phyloP scores from a whole-genome alignment of 2,888 invertebrate genomes.

The Gastrophysa polygoni region DNA sequence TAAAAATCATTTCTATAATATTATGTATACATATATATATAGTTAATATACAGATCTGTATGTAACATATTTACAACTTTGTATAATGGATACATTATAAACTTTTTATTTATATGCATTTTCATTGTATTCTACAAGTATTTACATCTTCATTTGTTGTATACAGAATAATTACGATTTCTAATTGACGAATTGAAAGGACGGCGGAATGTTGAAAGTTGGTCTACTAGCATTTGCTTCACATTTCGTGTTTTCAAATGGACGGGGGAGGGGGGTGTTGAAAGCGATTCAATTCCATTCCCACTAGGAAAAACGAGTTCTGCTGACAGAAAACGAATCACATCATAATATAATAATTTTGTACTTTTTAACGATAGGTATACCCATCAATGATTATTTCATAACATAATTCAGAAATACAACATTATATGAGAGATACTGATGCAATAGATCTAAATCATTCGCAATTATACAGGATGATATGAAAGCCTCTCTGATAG shows the following conservation, averaged over 20 bases:
- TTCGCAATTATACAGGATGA: too few relatives aligned
- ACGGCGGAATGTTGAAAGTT: background rate
- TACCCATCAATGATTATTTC: too few relatives aligned
- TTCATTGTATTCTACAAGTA: slow-evolving; percentile 38
- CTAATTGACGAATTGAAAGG: background rate
- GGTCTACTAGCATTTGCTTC: background rate
- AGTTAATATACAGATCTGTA: slow-evolving; percentile 46
- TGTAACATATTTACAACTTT: slow-evolving; percentile 57
- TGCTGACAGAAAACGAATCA: background rate
- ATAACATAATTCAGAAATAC: too few relatives aligned
- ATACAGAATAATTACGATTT: slow-evolving; percentile 22
- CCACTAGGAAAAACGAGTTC: too few relatives aligned
- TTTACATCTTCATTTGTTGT: slow-evolving; percentile 35
- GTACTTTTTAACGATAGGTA: too few relatives aligned
- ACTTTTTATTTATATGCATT: slow-evolving; percentile 40
- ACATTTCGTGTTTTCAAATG: background rate
- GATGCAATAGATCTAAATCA: too few relatives aligned
- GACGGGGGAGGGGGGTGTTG: background rate
- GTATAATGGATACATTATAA: slow-evolving; percentile 43
- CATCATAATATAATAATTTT: too few relatives aligned
- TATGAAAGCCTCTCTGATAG: too few relatives aligned
- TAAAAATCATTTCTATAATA: slow-evolving; percentile 43
- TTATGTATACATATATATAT: slow-evolving; percentile 39
- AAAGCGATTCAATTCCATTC: background rate
- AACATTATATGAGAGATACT: too few relatives aligned